phyloP scores from a whole-genome alignment of 23 tunicate species.

The Trididemnum clinides region DNA sequence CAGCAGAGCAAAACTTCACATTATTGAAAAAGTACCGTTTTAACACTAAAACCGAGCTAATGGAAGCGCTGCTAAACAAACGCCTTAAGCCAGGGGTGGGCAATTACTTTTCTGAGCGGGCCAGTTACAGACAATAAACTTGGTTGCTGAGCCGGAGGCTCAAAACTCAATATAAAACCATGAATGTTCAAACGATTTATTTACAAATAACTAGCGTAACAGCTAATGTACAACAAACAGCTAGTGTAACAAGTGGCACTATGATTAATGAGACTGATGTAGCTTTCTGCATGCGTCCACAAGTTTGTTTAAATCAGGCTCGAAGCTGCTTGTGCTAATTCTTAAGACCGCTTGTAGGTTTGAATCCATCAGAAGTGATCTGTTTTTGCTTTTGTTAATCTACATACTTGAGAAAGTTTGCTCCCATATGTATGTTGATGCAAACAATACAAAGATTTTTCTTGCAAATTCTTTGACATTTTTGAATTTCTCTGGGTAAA shows the following conservation, averaged over 20 bases:
- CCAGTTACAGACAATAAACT: no score
- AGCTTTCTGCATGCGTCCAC: conserved; percentile 11
- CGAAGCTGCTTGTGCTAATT: conserved; percentile 43
- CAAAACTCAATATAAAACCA: no score
- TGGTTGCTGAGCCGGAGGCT: no score
- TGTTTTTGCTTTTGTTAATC: conserved; percentile 33
- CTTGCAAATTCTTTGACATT: conserved; percentile 20
- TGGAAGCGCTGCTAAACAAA: no score
- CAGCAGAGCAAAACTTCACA: no score
- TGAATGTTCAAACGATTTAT: no score
- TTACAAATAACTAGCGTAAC: no score
- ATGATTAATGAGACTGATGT: conserved; percentile 27
- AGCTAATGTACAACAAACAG: no score
- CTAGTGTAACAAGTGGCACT: conserved; percentile 29
- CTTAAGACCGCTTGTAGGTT: conserved; percentile 42
- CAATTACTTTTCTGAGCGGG: no score
- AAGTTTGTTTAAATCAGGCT: conserved; percentile 24
- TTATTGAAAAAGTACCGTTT: no score
- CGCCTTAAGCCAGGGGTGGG: no score
- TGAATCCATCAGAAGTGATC: conserved; percentile 34
- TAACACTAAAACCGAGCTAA: no score
- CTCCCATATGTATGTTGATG: conserved; percentile 37
- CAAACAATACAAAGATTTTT: conserved; percentile 35
- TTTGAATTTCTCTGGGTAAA: conserved; percentile 5
- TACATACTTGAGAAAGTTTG: conserved; percentile 35